Conservation (phyloP, 2,888 invertebrate genomes). For the Dasysyrphus tricinctus region DNA sequence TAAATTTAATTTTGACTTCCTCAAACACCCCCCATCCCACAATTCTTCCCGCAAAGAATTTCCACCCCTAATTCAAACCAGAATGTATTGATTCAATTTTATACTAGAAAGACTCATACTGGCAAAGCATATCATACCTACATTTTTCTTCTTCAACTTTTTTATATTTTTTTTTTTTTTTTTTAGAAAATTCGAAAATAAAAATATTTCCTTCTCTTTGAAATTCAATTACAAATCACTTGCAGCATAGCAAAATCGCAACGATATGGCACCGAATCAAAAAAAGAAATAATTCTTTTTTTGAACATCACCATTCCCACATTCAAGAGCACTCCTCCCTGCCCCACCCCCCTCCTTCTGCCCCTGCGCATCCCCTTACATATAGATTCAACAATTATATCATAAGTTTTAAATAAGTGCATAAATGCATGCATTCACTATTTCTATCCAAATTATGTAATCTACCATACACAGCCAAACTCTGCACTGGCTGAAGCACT, state of each 20-base stretch:
- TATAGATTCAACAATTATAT: conserved; percentile 67
- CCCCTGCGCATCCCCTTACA: background rate
- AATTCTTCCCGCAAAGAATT: conserved; percentile 1
- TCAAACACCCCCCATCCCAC: background rate
- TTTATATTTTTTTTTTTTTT: conserved; percentile 27
- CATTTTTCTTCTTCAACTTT: background rate
- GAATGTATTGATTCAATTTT: conserved; percentile 35
- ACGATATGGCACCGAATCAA: conserved; percentile 69
- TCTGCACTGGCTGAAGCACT: background rate
- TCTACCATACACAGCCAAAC: conserved; percentile 24
- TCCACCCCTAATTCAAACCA: conserved; percentile 38
- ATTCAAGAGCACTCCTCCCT: background rate
- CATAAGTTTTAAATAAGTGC: conserved; percentile 75
- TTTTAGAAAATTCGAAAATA: conserved; percentile 42
- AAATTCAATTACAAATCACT: conserved; percentile 70
- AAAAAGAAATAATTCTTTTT: conserved; percentile 40
- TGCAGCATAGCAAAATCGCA: conserved; percentile 61
- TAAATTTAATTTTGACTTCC: conserved; percentile 53
- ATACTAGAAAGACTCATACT: background rate
- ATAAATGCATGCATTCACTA: conserved; percentile 73
- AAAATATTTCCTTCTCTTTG: conserved; percentile 36
- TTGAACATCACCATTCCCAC: conserved; percentile 32
- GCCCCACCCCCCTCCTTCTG: background rate
- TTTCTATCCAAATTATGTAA: conserved; percentile 63
- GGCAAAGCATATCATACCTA: conserved; percentile 13